Evolutionary conservation across 1,140 invertebrate species (phyloP).

Genomic region (Antheraea mylitta): DNA sequence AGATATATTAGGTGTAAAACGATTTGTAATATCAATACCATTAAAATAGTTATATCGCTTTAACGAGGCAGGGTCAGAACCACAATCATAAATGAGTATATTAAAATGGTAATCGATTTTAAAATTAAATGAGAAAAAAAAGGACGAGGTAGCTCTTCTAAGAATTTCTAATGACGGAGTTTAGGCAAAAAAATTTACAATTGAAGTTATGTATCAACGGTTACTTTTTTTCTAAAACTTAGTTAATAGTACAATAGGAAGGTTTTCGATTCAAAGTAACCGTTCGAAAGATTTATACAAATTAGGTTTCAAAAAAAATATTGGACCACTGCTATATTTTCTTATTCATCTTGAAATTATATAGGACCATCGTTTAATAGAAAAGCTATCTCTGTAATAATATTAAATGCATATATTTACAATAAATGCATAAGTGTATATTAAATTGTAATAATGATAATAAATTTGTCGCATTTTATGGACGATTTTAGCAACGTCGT

Average conservation of each 20-base stretch:
- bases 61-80: slow-evolving; percentile 73
- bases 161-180: slow-evolving; percentile 11
- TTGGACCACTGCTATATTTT: slow-evolving; percentile 64
- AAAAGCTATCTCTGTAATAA: slow-evolving; percentile 64
- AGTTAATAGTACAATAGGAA: neutral
- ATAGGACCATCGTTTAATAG: slow-evolving; percentile 57
- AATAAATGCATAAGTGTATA: slow-evolving; percentile 40
- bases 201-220: neutral
- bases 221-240: slow-evolving; percentile 8
- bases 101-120: slow-evolving; percentile 42
- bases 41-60: slow-evolving; percentile 51
- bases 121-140: slow-evolving; percentile 25
- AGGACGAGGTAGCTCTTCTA: slow-evolving; percentile 58
- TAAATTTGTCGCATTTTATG: slow-evolving; percentile 44
- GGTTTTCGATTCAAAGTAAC: neutral
- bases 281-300: slow-evolving; percentile 10
- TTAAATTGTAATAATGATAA: slow-evolving; percentile 14
- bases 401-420: slow-evolving; percentile 44
- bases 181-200: slow-evolving; percentile 5
- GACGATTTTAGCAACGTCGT: slow-evolving; percentile 43
- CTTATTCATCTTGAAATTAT: slow-evolving; percentile 41
- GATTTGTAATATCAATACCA: slow-evolving; percentile 18
- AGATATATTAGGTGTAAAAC: slow-evolving; percentile 8
- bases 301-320: slow-evolving; percentile 37
- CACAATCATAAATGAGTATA: slow-evolving; percentile 55